Conservation (phyloP, 2,888 invertebrate genomes). For the Sceliomorpha sp. region DNA sequence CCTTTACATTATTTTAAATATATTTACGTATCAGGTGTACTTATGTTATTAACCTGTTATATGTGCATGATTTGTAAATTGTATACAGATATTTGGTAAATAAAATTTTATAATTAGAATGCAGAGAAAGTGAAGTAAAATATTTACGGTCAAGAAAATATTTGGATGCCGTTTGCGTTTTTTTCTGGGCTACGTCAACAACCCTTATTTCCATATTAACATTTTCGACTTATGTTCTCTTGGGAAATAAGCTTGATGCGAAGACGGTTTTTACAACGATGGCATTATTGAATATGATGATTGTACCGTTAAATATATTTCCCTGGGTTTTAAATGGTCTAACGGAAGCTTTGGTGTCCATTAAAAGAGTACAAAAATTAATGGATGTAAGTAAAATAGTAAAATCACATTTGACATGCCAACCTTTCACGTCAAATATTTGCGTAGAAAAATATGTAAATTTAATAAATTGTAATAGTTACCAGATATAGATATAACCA, state of each 20-base stretch:
- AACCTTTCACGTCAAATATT: too few species aligned
- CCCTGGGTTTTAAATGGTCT: slow-evolving; percentile 99
- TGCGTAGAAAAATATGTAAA: too few species aligned
- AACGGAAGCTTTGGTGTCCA: slow-evolving; percentile 97
- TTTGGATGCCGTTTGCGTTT: slow-evolving; percentile 97
- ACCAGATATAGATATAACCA: slow-evolving; percentile 83
- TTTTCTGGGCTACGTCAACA: slow-evolving; percentile 99
- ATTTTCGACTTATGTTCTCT: slow-evolving; percentile 88
- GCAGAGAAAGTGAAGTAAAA: slow-evolving; percentile 86
- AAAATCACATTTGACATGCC: too few species aligned
- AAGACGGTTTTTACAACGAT: slow-evolving; percentile 96
- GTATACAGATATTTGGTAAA: too few species aligned
- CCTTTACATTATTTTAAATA: slow-evolving; percentile 12
- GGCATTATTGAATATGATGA: slow-evolving; percentile 97
- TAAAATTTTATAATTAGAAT: slow-evolving; percentile 79
- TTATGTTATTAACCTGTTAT: too few species aligned
- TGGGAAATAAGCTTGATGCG: slow-evolving; percentile 90
- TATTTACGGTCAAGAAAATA: slow-evolving; percentile 94
- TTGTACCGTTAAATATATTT: slow-evolving; percentile 96
- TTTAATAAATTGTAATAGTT: slow-evolving; percentile 78
- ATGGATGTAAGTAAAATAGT: slow-evolving; percentile 84
- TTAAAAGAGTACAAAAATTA: slow-evolving; percentile 92
- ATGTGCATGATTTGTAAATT: too few species aligned
- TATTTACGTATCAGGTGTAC: too few species aligned
- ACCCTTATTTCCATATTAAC: slow-evolving; percentile 93